Percentiles rank a stretch among this genome's conserved stretches.
Conservation (phyloP, 2,113 vertebrate species). For the Beaufortia kweichowensis region DNA sequence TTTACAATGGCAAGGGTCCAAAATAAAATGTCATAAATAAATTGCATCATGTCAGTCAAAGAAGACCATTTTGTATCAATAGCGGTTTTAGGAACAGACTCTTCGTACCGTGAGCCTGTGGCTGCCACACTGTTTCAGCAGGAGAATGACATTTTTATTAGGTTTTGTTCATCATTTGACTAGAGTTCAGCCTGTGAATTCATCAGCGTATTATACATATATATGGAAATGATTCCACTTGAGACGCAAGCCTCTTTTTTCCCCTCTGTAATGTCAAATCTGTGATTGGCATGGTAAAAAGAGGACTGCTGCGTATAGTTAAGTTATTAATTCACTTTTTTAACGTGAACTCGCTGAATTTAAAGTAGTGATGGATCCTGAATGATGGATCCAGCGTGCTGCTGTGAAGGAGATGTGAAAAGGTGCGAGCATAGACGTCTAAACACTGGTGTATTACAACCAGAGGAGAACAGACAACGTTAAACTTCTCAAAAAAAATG, state of each 20-base stretch:
- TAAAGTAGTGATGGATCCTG: background rate
- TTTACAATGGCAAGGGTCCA: conserved; percentile 31
- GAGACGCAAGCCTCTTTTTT: background rate
- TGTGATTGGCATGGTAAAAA: conserved; percentile 28
- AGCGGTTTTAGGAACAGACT: conserved; percentile 22
- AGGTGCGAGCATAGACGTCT: background rate
- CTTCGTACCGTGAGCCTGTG: conserved; percentile 50
- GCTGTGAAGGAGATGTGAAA: background rate
- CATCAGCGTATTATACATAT: conserved; percentile 33
- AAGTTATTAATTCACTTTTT: conserved; percentile 27
- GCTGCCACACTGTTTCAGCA: conserved; percentile 61
- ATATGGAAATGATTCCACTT: conserved; percentile 36
- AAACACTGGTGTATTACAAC: conserved; percentile 3
- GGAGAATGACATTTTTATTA: conserved; percentile 71
- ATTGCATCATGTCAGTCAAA: conserved; percentile 27
- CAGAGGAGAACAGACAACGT: too few relatives aligned
- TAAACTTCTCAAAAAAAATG: background rate
- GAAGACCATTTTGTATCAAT: background rate
- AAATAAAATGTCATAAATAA: conserved; percentile 34
- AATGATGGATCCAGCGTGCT: background rate
- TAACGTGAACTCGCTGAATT: conserved; percentile 5
- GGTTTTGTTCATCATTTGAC: conserved; percentile 58
- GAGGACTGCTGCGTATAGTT: conserved; percentile 18
- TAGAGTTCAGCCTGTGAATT: conserved; percentile 17
- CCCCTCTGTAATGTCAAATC: conserved; percentile 14